Conservation (phyloP, 2,888 invertebrate genomes). For the Torymus auratus region DNA sequence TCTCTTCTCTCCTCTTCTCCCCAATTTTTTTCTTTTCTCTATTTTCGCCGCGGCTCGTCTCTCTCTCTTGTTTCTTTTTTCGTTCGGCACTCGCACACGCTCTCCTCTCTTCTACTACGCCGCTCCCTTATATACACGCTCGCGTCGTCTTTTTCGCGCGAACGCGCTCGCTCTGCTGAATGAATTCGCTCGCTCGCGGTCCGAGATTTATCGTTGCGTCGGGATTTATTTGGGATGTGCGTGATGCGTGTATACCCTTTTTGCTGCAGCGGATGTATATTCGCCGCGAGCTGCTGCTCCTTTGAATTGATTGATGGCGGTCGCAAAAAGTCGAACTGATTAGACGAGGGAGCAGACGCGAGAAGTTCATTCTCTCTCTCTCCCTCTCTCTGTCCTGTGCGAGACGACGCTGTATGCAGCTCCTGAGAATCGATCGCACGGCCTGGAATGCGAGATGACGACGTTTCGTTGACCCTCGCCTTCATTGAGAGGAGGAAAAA, state of each 20-base stretch:
- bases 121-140: conserved; percentile 1
- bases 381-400: background rate
- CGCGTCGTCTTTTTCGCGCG: conserved; percentile 3
- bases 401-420: background rate
- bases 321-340: conserved; percentile 43
- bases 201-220: conserved; percentile 38
- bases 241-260: conserved; percentile 1
- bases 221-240: conserved; percentile 10
- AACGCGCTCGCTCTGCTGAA: conserved; percentile 21
- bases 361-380: background rate
- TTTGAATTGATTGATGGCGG: conserved; percentile 45
- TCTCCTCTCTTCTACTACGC: conserved; percentile 3
- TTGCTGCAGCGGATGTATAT: background rate
- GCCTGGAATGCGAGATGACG: conserved; percentile 34
- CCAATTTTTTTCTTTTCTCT: no score
- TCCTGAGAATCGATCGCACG: conserved; percentile 34
- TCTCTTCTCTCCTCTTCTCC: conserved; percentile 2
- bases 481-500: conserved; percentile 46
- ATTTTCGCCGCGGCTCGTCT: background rate
- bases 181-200: conserved; percentile 24
- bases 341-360: conserved; percentile 10
- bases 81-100: background rate
- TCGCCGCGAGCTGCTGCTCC: background rate
- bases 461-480: conserved; percentile 50
- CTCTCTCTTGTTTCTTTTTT: conserved; percentile 13